Evolutionary conservation across 2,797 vertebrate species (phyloP).

Genomic region (Eulemur coronatus): DNA sequence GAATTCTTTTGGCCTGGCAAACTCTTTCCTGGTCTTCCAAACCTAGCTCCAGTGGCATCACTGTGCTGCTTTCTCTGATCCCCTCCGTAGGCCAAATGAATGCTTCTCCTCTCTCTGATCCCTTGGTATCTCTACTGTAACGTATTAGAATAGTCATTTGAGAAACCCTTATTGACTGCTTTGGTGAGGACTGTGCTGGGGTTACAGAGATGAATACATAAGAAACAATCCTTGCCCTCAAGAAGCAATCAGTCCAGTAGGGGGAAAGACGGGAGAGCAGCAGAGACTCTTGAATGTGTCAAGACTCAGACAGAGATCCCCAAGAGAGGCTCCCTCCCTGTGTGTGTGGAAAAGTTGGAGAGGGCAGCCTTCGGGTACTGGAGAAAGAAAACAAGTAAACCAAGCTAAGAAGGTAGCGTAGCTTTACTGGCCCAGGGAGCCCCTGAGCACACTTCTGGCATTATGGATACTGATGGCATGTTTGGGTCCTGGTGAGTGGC

Average conservation of each 20-base stretch:
- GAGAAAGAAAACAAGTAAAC: background rate
- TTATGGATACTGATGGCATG: background rate
- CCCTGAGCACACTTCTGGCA: background rate
- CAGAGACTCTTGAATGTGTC: background rate
- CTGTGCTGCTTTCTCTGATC: background rate
- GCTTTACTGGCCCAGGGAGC: background rate
- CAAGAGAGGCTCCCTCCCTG: background rate
- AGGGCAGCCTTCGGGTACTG: background rate
- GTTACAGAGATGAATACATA: background rate
- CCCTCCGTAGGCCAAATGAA: background rate
- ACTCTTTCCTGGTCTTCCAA: background rate
- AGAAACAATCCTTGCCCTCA: background rate
- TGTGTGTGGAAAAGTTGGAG: background rate
- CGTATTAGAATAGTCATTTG: background rate
- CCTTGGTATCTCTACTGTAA: background rate
- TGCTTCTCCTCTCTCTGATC: slow-evolving; percentile 1
- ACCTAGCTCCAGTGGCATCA: background rate
- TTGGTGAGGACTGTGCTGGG: background rate
- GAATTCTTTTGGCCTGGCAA: background rate
- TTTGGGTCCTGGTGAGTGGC: background rate
- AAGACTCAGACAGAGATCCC: background rate
- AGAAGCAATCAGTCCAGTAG: background rate
- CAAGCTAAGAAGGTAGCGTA: background rate
- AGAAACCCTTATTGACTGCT: background rate
- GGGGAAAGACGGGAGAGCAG: background rate